phyloP scores from a whole-genome alignment of 1,140 invertebrate genomes.

The Coptotermes formosanus region DNA sequence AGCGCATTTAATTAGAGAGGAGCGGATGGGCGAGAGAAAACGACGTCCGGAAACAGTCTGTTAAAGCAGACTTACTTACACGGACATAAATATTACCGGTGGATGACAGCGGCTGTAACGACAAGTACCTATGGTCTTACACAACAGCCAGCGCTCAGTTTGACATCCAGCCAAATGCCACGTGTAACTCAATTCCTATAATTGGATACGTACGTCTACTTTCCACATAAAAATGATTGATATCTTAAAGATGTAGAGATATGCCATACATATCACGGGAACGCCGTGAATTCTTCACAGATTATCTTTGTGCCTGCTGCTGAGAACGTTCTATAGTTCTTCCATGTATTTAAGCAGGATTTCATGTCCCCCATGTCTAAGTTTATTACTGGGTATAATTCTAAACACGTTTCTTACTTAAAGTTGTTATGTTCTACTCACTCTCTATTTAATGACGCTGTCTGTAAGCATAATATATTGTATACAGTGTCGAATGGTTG shows the following conservation, averaged over 20 bases:
- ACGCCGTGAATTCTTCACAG: too few species aligned
- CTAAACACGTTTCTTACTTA: too few species aligned
- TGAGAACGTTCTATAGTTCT: not conserved
- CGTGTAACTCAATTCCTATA: not conserved
- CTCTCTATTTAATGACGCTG: too few species aligned
- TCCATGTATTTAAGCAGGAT: not conserved
- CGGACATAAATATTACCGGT: not conserved
- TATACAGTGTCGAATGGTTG: too few species aligned
- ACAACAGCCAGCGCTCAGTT: not conserved
- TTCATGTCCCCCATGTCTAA: too few species aligned
- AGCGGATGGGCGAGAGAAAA: not conserved
- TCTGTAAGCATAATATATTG: too few species aligned
- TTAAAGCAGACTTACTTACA: not conserved
- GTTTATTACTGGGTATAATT: too few species aligned
- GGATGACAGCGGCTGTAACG: not conserved
- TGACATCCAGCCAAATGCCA: not conserved
- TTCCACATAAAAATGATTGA: not conserved
- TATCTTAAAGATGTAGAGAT: not conserved
- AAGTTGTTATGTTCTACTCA: too few species aligned
- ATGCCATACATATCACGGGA: not conserved
- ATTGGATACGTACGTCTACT: not conserved
- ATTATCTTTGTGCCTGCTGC: not conserved
- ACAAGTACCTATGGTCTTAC: not conserved
- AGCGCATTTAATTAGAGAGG: not conserved
- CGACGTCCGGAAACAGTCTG: not conserved